phyloP scores from a whole-genome alignment of 2,113 vertebrate genomes.

The Falcunculus frontatus region DNA sequence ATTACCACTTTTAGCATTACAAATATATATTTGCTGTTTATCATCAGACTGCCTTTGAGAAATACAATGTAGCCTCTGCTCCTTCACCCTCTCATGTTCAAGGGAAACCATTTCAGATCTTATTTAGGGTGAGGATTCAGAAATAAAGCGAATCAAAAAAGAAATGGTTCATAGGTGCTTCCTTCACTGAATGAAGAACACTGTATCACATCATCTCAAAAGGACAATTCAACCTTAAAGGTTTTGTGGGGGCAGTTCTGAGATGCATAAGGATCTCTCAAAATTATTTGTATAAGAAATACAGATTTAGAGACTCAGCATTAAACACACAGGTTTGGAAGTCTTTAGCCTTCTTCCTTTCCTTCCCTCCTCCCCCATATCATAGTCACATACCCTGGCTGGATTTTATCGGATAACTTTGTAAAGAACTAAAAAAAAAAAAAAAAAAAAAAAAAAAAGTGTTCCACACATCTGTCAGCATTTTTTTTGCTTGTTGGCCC shows the following conservation, averaged over 20 bases:
- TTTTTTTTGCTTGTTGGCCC: neutral
- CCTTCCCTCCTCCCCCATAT: neutral
- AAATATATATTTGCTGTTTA: neutral
- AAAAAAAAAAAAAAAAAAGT: neutral
- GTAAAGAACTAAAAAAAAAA: neutral
- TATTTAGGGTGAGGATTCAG: neutral
- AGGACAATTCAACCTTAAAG: neutral
- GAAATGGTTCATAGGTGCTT: neutral
- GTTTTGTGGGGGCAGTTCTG: neutral
- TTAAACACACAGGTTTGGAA: neutral
- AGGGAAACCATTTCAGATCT: neutral
- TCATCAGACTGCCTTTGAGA: neutral
- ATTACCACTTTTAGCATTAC: neutral
- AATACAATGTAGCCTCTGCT: neutral
- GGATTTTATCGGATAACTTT: neutral
- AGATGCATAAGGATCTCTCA: neutral
- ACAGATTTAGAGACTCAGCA: neutral
- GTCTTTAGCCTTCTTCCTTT: neutral
- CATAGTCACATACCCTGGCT: neutral
- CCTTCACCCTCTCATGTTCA: neutral
- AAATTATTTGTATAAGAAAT: neutral
- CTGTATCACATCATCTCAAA: neutral
- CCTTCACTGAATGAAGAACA: neutral
- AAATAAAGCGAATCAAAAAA: neutral
- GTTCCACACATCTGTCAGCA: neutral